A percentile compares a stretch with the other conserved stretches of the same genome.
phyloP scores from a whole-genome alignment of 2,797 vertebrate genomes.

The Lepus townsendii region DNA sequence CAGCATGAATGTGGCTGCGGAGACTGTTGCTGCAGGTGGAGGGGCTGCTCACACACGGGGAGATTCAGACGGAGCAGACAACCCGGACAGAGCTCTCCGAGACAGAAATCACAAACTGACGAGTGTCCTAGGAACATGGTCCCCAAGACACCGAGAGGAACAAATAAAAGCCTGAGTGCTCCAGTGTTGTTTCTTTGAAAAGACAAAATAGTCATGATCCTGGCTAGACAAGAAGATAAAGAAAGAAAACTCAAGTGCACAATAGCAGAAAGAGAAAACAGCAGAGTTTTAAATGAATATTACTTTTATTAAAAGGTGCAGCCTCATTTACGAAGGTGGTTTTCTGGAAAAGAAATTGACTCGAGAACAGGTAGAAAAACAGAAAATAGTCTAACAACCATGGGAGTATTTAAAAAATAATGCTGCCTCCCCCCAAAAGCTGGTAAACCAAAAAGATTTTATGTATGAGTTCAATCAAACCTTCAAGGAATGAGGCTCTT shows the following conservation, averaged over 20 bases:
- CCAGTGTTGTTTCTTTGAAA: neutral
- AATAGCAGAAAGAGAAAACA: slow-evolving; percentile 27
- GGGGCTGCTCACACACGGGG: neutral
- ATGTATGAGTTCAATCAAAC: slow-evolving; percentile 51
- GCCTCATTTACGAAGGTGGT: neutral
- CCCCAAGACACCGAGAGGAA: neutral
- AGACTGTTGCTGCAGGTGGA: neutral
- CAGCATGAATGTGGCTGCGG: neutral
- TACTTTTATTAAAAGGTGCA: neutral
- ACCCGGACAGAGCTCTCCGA: neutral
- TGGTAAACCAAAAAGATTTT: slow-evolving; percentile 2
- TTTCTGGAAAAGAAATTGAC: neutral
- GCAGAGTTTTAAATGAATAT: too few relatives aligned
- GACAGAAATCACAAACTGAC: neutral
- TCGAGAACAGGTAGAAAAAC: neutral
- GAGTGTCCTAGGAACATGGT: neutral
- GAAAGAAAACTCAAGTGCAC: neutral
- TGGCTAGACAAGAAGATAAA: neutral
- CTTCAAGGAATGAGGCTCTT: slow-evolving; percentile 2
- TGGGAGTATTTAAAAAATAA: neutral
- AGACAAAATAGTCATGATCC: neutral
- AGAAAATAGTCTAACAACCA: neutral
- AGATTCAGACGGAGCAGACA: too few relatives aligned
- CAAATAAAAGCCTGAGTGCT: neutral
- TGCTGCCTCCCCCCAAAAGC: neutral